Evolutionary conservation across 2,113 vertebrate genomes (phyloP), one percentile per base, ranked within the genome.

Genomic region (Zosterops japonicus): DNA sequence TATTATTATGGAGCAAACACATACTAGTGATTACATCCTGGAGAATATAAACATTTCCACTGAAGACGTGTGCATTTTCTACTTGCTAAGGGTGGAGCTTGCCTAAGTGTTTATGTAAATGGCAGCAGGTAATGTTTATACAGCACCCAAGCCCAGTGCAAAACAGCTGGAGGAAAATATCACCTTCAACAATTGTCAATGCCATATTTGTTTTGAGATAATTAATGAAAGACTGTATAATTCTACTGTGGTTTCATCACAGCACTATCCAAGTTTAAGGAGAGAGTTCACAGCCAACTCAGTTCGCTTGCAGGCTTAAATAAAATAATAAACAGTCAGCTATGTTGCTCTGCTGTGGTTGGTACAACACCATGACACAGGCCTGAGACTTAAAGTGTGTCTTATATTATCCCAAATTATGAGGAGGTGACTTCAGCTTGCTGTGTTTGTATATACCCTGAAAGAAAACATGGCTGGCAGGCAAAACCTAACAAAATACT

Each of bases 91-190:
- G 52, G 67, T 75, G 61, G 56, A 64, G 52, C 41, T 93, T 87
- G 72, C 29, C 25, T 39, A 71, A 78, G 56, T 59, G 65, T 84
- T 89, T 68, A 75, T 72, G 65, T 56, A 84, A 93, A 88, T 91
- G 5, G 11, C 53, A 89, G 83, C 83, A 94, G 78, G 18, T 83
- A 77, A 49, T 93, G 69, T 94, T 96, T 95, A 87, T 57, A 74
- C 67, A 94, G 63, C 75, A 63, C 44, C 36, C 63, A 76, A 88
- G 29, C 42, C 27, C 57, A 55, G 29, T 44, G 76, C 65, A 64
- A 87, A 94, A 74, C 59, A 89, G 74, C 77, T 71, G 55, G 21
- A 82, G 76, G 75, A 68, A 91, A 94, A 94, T 14, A 82, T 21
- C 46, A 42, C 47, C 57, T 91, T 74, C 61, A 70, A 39, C 47